Base-by-base conservation (phyloP, 1,140 invertebrate species). In the Babylonia areolata region DNA sequence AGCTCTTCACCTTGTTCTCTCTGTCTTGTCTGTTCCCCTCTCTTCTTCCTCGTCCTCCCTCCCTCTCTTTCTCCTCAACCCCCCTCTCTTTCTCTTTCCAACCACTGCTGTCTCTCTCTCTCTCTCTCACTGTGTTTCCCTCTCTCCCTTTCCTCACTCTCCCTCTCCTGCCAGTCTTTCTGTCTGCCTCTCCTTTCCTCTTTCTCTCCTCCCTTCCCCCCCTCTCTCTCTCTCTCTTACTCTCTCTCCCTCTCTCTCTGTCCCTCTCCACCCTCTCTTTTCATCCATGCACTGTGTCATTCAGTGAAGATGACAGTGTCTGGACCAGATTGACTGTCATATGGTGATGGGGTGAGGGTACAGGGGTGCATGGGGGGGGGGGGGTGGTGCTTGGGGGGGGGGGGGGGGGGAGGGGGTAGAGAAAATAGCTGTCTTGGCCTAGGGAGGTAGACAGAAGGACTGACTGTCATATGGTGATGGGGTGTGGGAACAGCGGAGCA, bases 191-290 rank as follows among this genome's bases (percentile, higher is more conserved):
- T 23, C 37, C 71, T 35, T 42, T 15, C n/a, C 40, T 42, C 2
- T 73, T 40, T 46, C 3, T 40, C 82, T 39, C 82, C 40, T 3
- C 40, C 33, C 37, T 64, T 37, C 58, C 42, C 31, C 71, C 51
- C 11, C 17, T 31, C 33, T 73, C 31, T 35, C 17, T 69, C 58
- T 35, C 82, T 73, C 82, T 84, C 58, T 73, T n/a, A 71, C 31
- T 71, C 51, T 23, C 33, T 40, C 51, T 83, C 46, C 17, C 39
- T 37, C 54, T 84, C 20, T 64, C 37, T 87, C 81, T 83, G 23
- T 37, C n/a, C 23, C 6, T 20, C 51, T 69, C 28, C 3, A 33
- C 46, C 31, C 51, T 69, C 81, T 58, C 82, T 84, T n/a, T 84
- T 40, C 71, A 6, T 73, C 33, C 17, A 28, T 35, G 80, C 33